Evolutionary conservation across 1,140 invertebrate genomes (phyloP).

Genomic region (Chironomus tepperi): DNA sequence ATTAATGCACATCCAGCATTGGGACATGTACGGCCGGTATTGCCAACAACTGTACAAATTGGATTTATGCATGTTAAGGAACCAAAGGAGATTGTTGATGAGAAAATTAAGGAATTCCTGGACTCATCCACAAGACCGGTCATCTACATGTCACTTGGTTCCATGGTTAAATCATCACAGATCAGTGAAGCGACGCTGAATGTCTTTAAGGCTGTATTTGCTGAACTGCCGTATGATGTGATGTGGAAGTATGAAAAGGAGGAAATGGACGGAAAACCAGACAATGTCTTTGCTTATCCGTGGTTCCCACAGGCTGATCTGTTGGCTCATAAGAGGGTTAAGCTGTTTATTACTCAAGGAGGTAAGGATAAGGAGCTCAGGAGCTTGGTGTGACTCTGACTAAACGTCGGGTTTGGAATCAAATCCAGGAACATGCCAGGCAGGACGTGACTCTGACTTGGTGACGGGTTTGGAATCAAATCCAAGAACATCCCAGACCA

Average conservation of each 20-base stretch:
- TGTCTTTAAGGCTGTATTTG: slow-evolving; percentile 43
- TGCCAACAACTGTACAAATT: slow-evolving; percentile 42
- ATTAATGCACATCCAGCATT: slow-evolving; percentile 42
- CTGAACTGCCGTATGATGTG: slow-evolving; percentile 44
- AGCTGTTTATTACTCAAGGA: slow-evolving; percentile 51
- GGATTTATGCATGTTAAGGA: slow-evolving; percentile 42
- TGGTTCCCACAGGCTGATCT: slow-evolving; percentile 59
- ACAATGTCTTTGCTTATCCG: slow-evolving; percentile 50
- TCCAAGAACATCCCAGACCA: too few species aligned
- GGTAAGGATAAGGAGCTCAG: slow-evolving; percentile 33
- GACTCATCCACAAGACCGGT: slow-evolving; percentile 49
- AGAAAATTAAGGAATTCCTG: slow-evolving; percentile 51
- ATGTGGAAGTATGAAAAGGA: slow-evolving; percentile 51
- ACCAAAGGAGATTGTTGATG: slow-evolving; percentile 27
- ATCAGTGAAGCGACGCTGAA: slow-evolving; percentile 42
- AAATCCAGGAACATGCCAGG: too few species aligned
- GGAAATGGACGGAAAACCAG: slow-evolving; percentile 36
- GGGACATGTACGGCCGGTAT: slow-evolving; percentile 39
- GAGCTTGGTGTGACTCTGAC: too few species aligned
- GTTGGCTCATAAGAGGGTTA: slow-evolving; percentile 46
- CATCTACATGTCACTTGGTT: slow-evolving; percentile 60
- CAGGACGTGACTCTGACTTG: too few species aligned
- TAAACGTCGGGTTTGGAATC: too few species aligned
- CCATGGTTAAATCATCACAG: slow-evolving; percentile 48
- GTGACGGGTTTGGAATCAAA: too few species aligned